Conservation (phyloP, 2,888 invertebrate species). For the Chalcis sispes region DNA sequence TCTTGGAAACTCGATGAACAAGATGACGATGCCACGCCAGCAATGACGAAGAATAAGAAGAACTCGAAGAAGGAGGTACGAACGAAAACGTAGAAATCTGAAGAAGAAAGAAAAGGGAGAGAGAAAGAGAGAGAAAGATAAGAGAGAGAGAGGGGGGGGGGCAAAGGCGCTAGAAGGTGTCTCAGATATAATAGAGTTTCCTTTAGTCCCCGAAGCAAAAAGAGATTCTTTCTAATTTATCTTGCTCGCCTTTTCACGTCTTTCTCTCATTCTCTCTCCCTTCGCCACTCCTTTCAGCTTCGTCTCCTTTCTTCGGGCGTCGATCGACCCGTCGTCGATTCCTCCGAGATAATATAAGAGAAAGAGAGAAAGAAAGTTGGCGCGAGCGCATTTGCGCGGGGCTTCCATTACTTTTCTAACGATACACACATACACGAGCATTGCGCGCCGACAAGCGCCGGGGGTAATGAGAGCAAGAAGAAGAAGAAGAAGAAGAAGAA, state of each 20-base stretch:
- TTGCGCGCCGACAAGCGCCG: conserved; percentile 69
- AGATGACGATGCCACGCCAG: not conserved
- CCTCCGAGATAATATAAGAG: conserved; percentile 71
- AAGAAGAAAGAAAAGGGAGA: conserved; percentile 33
- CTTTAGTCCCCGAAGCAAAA: conserved; percentile 63
- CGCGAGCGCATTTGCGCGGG: conserved; percentile 55
- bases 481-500: conserved; percentile 24
- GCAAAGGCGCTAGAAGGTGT: conserved; percentile 60
- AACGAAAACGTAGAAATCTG: conserved; percentile 17
- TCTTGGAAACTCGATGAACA: not conserved
- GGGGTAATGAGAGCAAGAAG: conserved; percentile 73
- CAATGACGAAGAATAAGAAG: conserved; percentile 6
- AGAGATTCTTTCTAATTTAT: conserved; percentile 73
- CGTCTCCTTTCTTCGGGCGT: no score
- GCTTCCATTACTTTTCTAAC: conserved; percentile 76
- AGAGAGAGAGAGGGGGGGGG: not conserved
- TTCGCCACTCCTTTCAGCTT: no score
- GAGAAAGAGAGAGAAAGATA: not conserved
- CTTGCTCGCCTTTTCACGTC: conserved; percentile 58
- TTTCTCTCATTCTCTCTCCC: conserved; percentile 26
- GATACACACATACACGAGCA: conserved; percentile 74
- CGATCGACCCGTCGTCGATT: conserved; percentile 61
- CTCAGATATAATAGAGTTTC: conserved; percentile 69
- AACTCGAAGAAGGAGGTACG: conserved; percentile 1
- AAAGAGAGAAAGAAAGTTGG: conserved; percentile 60